phyloP scores from a whole-genome alignment of 2,888 invertebrate species.

The Yponomeuta plumbellus region DNA sequence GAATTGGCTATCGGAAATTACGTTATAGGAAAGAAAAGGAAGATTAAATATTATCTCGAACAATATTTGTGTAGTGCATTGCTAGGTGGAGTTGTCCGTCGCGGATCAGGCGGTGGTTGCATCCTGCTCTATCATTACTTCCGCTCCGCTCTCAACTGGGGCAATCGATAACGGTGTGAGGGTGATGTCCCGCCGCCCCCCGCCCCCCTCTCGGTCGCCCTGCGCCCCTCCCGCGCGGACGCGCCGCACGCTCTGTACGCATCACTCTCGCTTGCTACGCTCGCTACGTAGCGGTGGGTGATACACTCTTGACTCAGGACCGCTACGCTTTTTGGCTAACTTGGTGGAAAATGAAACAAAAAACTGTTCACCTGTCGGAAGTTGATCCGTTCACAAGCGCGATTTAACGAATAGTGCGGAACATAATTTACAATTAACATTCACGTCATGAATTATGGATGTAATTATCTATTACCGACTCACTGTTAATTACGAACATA shows the following conservation, averaged over 20 bases:
- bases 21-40: conserved; percentile 46
- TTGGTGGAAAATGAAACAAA: neutral
- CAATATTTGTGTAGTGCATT: conserved; percentile 69
- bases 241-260: conserved; percentile 41
- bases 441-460: neutral
- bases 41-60: conserved; percentile 64
- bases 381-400: too few relatives aligned
- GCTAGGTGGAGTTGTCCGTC: conserved; percentile 59
- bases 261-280: conserved; percentile 66
- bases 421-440: neutral
- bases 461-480: neutral
- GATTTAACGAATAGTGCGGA: neutral
- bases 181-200: conserved; percentile 37
- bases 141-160: conserved; percentile 79
- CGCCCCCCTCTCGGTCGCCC: conserved; percentile 38
- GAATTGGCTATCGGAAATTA: conserved; percentile 35
- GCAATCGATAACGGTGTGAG: conserved; percentile 77
- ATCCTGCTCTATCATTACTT: conserved; percentile 74
- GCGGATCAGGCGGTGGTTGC: conserved; percentile 68
- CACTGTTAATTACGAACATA: neutral
- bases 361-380: neutral
- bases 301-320: neutral
- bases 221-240: conserved; percentile 29
- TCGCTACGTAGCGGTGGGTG: conserved; percentile 29
- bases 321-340: neutral